Base-by-base conservation (phyloP, 2,113 vertebrate species). In the Brachyhypopomus gauderio region DNA sequence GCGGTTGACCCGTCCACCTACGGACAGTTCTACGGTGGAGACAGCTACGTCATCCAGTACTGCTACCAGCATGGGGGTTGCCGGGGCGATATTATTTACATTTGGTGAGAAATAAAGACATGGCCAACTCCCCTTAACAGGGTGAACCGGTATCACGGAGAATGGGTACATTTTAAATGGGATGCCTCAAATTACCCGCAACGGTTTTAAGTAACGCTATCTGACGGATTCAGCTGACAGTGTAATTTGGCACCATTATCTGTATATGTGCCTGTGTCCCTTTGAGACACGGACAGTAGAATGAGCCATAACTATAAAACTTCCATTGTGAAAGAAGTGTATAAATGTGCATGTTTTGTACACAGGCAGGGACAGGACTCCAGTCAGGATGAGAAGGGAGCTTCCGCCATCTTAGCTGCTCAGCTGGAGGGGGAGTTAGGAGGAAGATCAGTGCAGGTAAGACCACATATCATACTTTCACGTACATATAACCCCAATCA, bases 31-130 rank as follows among this genome's bases (percentile, higher is more conserved):
- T 97, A 94, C 0, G 96, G 96, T 0, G 96, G 96, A 0, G 96
- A 97, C 84, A 95, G 95, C 91, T 98, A 98, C 80, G 93, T 98
- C 82, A 94, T 97, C 84, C 86, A 93, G 27, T 98, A 98, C 75
- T 75, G 91, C 45, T 98, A 96, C 84, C 91, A 85, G 2, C 93
- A 96, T 0, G 84, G 69, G 0, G 74, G 80, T 27, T 92, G 92
- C 27, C 89, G 80, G 12, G 96, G 96, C 6, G 91, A 96, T 81
- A 94, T 97, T 69, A 95, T 98, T 85, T 98, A 98, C 87, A 95
- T 92, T n/a, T 98, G 96, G 96, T 97, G 89, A 95, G 93, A 55
- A 36, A 27, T 20, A 3, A 55, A 66, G 5, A 23, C 20, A n/a
- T n/a, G 22, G 23, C 55, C 30, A 30, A 34, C 23, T 16, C 4